Evolutionary conservation across 2,113 vertebrate genomes (phyloP).

Genomic region (Corythaeola cristata): DNA sequence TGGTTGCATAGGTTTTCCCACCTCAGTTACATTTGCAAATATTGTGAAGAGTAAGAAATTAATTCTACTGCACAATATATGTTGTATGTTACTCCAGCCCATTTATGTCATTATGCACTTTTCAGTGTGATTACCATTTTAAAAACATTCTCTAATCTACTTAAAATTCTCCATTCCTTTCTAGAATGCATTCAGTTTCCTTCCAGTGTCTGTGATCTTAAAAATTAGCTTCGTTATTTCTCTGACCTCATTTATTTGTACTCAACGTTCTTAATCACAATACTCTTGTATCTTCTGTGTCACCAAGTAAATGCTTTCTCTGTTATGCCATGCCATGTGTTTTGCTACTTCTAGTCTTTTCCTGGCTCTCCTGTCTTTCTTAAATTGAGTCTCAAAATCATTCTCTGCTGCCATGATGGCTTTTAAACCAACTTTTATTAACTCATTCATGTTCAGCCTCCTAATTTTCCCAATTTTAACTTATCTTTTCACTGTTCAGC

Average conservation of each 20-base stretch:
- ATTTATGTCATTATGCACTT: not conserved
- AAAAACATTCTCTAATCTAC: not conserved
- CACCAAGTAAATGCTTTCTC: not conserved
- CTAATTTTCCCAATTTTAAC: not conserved
- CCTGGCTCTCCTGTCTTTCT: not conserved
- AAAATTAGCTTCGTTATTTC: not conserved
- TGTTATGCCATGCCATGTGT: not conserved
- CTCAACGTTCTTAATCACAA: not conserved
- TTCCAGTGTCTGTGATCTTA: not conserved
- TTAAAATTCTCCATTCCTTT: not conserved
- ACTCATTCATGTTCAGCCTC: not conserved
- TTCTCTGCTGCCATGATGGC: not conserved
- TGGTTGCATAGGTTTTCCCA: not conserved
- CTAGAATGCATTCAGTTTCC: not conserved
- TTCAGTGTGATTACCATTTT: not conserved
- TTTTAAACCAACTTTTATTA: not conserved
- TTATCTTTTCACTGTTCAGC: not conserved
- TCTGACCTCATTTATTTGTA: not conserved
- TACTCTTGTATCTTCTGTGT: not conserved
- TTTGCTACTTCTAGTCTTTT: not conserved
- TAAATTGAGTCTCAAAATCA: not conserved
- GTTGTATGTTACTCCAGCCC: not conserved
- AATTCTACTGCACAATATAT: not conserved
- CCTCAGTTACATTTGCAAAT: not conserved
- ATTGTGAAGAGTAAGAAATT: not conserved